These are phyloP conservation scores for Sanderia malayensis DNA, from an alignment of 30 jellyfish, hydroid and myxozoan genomes.

Conservation along the genomic window DNA sequence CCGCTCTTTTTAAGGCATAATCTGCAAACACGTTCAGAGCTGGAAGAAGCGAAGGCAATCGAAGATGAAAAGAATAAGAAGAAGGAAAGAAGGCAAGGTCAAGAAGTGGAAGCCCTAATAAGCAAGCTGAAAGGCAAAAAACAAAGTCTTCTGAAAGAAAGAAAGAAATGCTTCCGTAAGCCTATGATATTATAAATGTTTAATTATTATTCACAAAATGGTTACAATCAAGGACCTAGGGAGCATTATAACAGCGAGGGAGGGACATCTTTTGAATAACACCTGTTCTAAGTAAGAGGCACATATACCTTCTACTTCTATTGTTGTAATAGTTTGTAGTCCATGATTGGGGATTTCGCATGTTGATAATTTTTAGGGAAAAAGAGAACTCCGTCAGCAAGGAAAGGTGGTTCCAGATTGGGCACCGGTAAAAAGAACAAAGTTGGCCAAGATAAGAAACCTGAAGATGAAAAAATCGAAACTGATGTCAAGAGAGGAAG, in stretches of 20 bases:
- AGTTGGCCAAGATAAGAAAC: conserved; percentile 24
- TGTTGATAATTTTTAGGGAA: conserved; percentile 21
- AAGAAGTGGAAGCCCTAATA: conserved; percentile 56
- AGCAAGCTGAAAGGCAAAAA: conserved; percentile 56
- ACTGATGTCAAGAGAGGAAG: too few species aligned
- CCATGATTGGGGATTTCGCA: too few species aligned
- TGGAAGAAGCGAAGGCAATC: conserved; percentile 65
- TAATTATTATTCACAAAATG: too few species aligned
- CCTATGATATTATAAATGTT: too few species aligned
- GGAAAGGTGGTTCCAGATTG: conserved; percentile 46
- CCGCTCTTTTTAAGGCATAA: conserved; percentile 37
- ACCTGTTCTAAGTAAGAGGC: too few species aligned
- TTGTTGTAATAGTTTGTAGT: too few species aligned
- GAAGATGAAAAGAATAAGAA: conserved; percentile 69
- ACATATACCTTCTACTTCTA: too few species aligned
- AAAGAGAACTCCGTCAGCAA: conserved; percentile 55
- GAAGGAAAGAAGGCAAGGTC: conserved; percentile 38
- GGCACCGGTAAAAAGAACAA: conserved; percentile 69
- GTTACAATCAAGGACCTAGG: too few species aligned
- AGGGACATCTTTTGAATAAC: too few species aligned
- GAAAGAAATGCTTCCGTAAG: too few species aligned
- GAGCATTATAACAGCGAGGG: too few species aligned
- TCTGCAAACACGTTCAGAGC: conserved; percentile 73
- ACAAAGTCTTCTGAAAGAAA: conserved; percentile 33
- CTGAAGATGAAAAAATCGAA: conserved; percentile 10